Base-by-base conservation (phyloP, 2,113 vertebrate species). In the Nyctibius bracteatus region DNA sequence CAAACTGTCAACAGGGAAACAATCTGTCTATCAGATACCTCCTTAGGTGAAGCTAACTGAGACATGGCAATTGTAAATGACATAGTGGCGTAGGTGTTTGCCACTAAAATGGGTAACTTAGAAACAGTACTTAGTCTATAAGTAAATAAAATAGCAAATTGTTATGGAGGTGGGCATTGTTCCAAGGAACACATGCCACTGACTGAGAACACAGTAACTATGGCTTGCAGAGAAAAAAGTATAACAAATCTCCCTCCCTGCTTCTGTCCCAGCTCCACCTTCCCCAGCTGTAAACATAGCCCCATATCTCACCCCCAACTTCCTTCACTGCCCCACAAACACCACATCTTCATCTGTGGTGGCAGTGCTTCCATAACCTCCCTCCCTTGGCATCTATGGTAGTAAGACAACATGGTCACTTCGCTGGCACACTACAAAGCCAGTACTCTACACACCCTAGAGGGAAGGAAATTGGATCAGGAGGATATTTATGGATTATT, bases 391-490 rank as follows among this genome's bases (percentile, higher is more conserved):
- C 72, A 71, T 51, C 62, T 47, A 9, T 8, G 12, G 14, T 30
- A 51, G 77, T 33, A 59, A 55, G 65, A 41, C 73, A 87, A 44
- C 39, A 10, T 10, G 57, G 77, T 71, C 30, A 24, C 68, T 81
- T 71, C 77, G n/a, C 33, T 72, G 86, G 72, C 88, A 86, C 14
- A 3, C 47, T 52, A 14, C 51, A 89, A 74, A 92, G 72, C 86
- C 82, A 83, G 57, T 27, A 54, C 23, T 94, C 83, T 74, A 66
- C 6, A 3, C 72, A 88, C 39, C 81, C 68, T 58, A 84, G 86
- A 91, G 94, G 41, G 83, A 95, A 84, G 86, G 91, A 96, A 96
- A 91, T 95, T 94, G 77, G 62, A 86, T 91, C 83, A 78, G 80
- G 39, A 71, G 21, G 52, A 61, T 96, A 92, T 94, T 95, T 94